Base-by-base conservation (phyloP, 2,888 invertebrate genomes). In the Drosophila lutescens region DNA sequence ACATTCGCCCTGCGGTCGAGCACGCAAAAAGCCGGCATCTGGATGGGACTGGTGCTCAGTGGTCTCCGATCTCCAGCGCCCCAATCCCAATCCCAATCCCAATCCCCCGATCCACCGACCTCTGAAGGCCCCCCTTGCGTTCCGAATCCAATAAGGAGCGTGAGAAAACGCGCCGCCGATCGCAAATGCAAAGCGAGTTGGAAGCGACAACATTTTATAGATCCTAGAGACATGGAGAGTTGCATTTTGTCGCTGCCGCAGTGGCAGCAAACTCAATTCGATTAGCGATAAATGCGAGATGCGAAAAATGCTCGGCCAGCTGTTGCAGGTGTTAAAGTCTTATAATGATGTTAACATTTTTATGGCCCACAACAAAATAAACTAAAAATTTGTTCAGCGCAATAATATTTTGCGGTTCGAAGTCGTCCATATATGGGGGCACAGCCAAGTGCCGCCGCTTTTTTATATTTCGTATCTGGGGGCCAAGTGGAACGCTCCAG, bases 61-160 rank as follows among this genome's bases (percentile, higher is more conserved):
- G 62, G 62, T 59, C 62, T 23, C 17, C 59, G 47, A 36, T 65
- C 59, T 62, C 59, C 67, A 46, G 46, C 46, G 71, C 71, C 68
- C 17, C 60, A 10, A 23, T 12, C 10, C 26, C 41, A 20, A 20
- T 23, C 23, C 62, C 67, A 46, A 36, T 56, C 68, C 15, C 60
- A 7, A 23, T 12, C 12, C 26, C 36, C 72, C 6, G n/a, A 12
- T 17, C 23, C 50, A 62, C 49, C 70, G 73, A 69, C 78, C 77
- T 73, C 46, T 10, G 36, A 12, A 12, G 34, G 34, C 38, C 32
- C 41, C 67, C 67, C 80, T 89, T 88, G 88, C 83, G 86, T 72
- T 83, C 81, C 83, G 80, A 80, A 83, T 88, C 82, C 84, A 88
- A 89, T 88, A 86, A 89, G 87, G 86, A 90, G 90, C 90, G 90